phyloP scores from a whole-genome alignment of 1,140 invertebrate genomes.

The Dolichoris vasculosae region DNA sequence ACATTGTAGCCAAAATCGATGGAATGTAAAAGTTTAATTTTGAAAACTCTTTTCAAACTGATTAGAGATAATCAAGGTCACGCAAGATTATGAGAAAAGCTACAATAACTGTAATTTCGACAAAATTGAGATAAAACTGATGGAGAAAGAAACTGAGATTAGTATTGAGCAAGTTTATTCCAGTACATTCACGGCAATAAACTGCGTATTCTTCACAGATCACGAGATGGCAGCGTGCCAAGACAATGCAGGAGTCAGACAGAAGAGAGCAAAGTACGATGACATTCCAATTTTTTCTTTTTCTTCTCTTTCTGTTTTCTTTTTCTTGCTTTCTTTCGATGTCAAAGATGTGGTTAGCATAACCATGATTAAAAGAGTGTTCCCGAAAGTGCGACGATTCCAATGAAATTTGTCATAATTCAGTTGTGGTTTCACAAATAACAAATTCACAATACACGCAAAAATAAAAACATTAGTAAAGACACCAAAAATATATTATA shows the following conservation, averaged over 20 bases:
- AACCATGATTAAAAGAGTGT: conserved; percentile 28
- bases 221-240: conserved; percentile 27
- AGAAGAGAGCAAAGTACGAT: conserved; percentile 46
- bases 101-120: conserved; percentile 32
- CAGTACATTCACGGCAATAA: conserved; percentile 53
- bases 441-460: too few relatives aligned
- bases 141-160: neutral
- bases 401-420: neutral
- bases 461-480: too few relatives aligned
- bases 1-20: neutral
- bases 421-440: neutral
- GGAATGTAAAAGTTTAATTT: conserved; percentile 44
- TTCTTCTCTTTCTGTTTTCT: neutral
- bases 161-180: conserved; percentile 37
- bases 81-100: neutral
- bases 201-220: conserved; percentile 42
- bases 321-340: neutral
- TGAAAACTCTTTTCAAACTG: conserved; percentile 22
- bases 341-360: neutral
- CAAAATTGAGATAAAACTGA: conserved; percentile 36
- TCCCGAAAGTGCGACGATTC: conserved; percentile 33
- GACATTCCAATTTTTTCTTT: conserved; percentile 50
- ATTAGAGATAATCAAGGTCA: conserved; percentile 32
- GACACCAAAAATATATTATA: too few relatives aligned
- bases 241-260: neutral